These are phyloP conservation scores for Pseudococcus longispinus DNA, from an alignment of 2,888 invertebrate genomes.

Conservation along the genomic window DNA sequence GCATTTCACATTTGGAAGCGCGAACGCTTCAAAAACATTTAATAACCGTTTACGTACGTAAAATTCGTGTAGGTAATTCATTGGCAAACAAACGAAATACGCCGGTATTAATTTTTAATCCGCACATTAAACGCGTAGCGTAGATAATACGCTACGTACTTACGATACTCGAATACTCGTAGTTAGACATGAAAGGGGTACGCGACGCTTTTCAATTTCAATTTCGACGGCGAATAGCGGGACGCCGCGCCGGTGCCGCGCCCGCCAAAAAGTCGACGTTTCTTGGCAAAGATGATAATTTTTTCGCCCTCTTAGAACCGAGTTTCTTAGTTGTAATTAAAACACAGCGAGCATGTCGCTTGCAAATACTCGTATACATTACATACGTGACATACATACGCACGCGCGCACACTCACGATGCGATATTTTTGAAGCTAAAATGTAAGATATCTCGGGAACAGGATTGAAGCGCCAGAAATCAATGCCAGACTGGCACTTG, in stretches of 20 bases:
- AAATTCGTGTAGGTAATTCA: background rate
- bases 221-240: background rate
- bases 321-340: background rate
- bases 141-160: background rate
- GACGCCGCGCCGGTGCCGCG: background rate
- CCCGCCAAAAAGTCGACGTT: background rate
- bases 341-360: background rate
- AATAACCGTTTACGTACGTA: conserved; percentile 9
- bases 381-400: too few relatives aligned
- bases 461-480: too few relatives aligned
- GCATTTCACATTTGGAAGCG: background rate
- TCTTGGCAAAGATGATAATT: background rate
- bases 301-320: background rate
- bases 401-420: too few relatives aligned
- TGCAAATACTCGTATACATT: background rate
- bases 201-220: background rate
- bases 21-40: background rate
- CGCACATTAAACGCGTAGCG: background rate
- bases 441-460: too few relatives aligned
- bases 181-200: background rate
- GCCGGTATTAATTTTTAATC: conserved; percentile 1
- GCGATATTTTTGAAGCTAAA: too few relatives aligned
- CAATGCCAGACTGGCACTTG: too few relatives aligned
- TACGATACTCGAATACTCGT: background rate
- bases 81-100: conserved; percentile 10